Base-by-base conservation (phyloP, 2,797 vertebrate genomes). In the Gadopsis bispinosus region DNA sequence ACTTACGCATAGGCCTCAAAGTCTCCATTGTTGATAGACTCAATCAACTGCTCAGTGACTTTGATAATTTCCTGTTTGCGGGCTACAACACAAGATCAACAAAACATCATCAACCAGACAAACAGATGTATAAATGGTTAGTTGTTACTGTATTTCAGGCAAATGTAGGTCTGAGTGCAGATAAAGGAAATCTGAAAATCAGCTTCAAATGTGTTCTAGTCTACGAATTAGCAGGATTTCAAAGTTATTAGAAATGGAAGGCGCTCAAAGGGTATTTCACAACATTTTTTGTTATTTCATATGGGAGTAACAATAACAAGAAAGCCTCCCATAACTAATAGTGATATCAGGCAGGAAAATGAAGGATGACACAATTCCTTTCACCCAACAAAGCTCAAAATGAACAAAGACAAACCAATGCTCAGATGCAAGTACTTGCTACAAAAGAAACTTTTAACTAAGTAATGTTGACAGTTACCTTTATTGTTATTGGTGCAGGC, bases 1-100 rank as follows among this genome's bases (percentile, higher is more conserved):
- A 97, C 97, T 95, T 92, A 97, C 96, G 97, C 97, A 0, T 98
- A 99, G 79, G 97, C 95, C 88, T 99, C 98, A 83, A 99, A 99
- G 94, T 99, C 98, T 1, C 98, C 98, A 3, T 98, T 99, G 94
- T 98, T 99, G 93, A 96, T 96, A 14, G 95, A 95, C 80, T 96
- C 95, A 47, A 96, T 96, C 88, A 96, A 69, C 88, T 95, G 98
- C 91, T 99, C 98, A 0, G 97, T 99, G 75, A 98, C 97, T 94
- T 99, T 99, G 92, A 99, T 92, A 51, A 95, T 95, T 79, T 93
- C 94, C 88, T 94, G 90, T 88, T 96, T 96, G 80, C 94, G 94
- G 81, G 94, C 95, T 96, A 86, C 62, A 91, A 93, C 85, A 92
- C 64, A 95, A 86, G 78, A 88, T 14, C 82, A 89, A 89, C 43